Percentiles rank a stretch among this genome's conserved stretches.
Evolutionary conservation across 2,797 vertebrate genomes (phyloP).

Genomic region (Sorex maritimensis): DNA sequence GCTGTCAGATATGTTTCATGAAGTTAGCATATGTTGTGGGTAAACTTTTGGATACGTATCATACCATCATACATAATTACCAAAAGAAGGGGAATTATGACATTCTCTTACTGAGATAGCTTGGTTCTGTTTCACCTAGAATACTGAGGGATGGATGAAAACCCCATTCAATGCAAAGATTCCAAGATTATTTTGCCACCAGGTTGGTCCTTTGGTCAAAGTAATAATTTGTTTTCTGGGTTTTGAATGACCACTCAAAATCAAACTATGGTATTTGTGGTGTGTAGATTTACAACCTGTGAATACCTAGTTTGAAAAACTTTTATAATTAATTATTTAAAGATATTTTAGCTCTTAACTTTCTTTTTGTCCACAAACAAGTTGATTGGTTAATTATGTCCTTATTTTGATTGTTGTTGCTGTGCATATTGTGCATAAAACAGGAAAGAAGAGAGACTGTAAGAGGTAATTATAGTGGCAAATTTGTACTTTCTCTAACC

Average conservation of each 20-base stretch:
- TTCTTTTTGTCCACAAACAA: slow-evolving; percentile 71
- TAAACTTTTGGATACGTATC: neutral
- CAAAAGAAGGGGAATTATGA: neutral
- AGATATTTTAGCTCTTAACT: slow-evolving; percentile 68
- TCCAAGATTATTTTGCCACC: slow-evolving; percentile 33
- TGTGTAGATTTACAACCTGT: slow-evolving; percentile 39
- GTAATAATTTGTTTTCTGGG: neutral
- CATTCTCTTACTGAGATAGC: neutral
- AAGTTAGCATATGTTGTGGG: slow-evolving; percentile 39
- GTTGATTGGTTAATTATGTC: slow-evolving; percentile 76
- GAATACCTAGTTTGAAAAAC: slow-evolving; percentile 61
- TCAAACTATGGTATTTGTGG: slow-evolving; percentile 64
- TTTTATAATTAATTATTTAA: slow-evolving; percentile 80
- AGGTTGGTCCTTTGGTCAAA: neutral
- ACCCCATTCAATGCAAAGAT: neutral
- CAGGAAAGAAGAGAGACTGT: slow-evolving; percentile 78
- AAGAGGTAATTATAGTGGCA: slow-evolving; percentile 81
- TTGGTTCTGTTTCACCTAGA: neutral
- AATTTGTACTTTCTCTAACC: slow-evolving; percentile 84
- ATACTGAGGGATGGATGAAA: neutral
- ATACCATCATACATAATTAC: neutral
- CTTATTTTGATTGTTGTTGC: slow-evolving; percentile 70
- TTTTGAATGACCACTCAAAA: slow-evolving; percentile 57
- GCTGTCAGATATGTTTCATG: neutral
- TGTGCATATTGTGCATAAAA: slow-evolving; percentile 61